These are phyloP conservation scores for Leptocoma aspasia DNA, from an alignment of 2,113 vertebrate genomes.

Conservation along the genomic window DNA sequence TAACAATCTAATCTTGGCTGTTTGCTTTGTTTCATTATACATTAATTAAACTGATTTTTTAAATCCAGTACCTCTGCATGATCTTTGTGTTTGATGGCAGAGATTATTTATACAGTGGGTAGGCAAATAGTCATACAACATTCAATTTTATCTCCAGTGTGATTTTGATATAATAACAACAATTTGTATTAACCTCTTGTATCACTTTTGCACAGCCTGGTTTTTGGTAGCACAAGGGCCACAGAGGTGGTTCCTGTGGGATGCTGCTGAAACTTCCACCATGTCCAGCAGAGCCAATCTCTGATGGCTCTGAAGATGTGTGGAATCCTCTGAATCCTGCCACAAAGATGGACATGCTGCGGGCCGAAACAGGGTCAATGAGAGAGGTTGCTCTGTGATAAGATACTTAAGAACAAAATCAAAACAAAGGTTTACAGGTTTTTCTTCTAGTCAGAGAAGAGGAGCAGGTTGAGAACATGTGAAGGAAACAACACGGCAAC, in stretches of 20 bases:
- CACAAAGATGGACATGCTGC: not conserved
- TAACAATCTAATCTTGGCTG: not conserved
- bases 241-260: not conserved
- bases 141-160: not conserved
- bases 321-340: no score
- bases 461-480: not conserved
- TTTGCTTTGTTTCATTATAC: conserved; percentile 38
- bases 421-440: not conserved
- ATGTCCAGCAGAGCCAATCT: not conserved
- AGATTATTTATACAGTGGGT: conserved; percentile 15
- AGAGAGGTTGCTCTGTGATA: not conserved
- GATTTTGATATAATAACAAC: conserved; percentile 3
- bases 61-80: not conserved
- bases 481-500: no score
- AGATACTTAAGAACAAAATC: not conserved
- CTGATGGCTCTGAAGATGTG: not conserved
- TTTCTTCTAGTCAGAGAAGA: not conserved
- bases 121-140: not conserved
- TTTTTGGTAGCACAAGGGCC: not conserved
- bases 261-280: not conserved
- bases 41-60: conserved; percentile 12
- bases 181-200: not conserved
- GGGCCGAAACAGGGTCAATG: not conserved
- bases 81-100: conserved; percentile 10
- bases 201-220: not conserved